A percentile compares a stretch with the other conserved stretches of the same genome.
Conservation (phyloP, 23 tunicate genomes). For the Oikopleura vanhoeffeni region DNA sequence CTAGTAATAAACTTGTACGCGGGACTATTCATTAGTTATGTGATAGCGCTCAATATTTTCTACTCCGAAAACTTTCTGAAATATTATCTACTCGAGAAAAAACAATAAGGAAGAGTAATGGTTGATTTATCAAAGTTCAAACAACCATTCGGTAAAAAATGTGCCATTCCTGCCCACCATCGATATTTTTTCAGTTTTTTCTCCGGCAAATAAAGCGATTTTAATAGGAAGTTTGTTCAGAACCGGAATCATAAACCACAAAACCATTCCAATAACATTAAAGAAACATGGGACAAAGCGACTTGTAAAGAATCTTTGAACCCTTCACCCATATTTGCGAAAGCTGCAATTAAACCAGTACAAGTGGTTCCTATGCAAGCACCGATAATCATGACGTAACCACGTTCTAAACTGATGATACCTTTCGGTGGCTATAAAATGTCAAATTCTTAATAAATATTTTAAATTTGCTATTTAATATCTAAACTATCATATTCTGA, state of each 20-base stretch:
- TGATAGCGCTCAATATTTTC: too few relatives aligned
- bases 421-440: too few relatives aligned
- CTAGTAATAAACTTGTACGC: too few relatives aligned
- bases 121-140: too few relatives aligned
- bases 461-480: too few relatives aligned
- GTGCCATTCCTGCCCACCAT: slow-evolving; percentile 83
- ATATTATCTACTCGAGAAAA: too few relatives aligned
- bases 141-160: too few relatives aligned
- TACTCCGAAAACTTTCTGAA: too few relatives aligned
- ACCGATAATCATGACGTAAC: neutral
- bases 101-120: too few relatives aligned
- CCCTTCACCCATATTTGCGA: neutral
- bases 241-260: slow-evolving; percentile 68
- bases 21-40: too few relatives aligned
- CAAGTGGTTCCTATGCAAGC: neutral
- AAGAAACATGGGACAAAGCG: slow-evolving; percentile 61
- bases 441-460: too few relatives aligned
- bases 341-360: neutral
- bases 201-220: slow-evolving; percentile 40
- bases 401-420: neutral
- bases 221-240: slow-evolving; percentile 36
- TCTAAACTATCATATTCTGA: too few relatives aligned
- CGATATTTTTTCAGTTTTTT: slow-evolving; percentile 60
- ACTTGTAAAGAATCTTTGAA: neutral
- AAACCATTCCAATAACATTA: slow-evolving; percentile 42